A percentile compares a stretch with the other conserved stretches of the same genome.
phyloP scores from a whole-genome alignment of 2,888 invertebrate species.

The Agriopis leucophaearia region DNA sequence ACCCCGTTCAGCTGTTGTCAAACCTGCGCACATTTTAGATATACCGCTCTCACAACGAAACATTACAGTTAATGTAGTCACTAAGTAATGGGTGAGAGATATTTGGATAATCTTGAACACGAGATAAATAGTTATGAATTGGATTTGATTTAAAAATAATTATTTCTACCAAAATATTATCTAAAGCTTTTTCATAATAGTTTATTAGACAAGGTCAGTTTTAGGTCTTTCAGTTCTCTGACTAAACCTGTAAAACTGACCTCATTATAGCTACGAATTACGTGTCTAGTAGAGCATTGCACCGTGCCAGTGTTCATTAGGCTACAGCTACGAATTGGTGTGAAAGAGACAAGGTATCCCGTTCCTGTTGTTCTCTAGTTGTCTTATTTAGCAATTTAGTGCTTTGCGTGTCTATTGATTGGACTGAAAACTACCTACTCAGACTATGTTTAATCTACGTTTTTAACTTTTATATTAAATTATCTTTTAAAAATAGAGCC shows the following conservation, averaged over 20 bases:
- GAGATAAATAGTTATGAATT: too few species aligned
- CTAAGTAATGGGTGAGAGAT: too few species aligned
- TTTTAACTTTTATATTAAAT: background rate
- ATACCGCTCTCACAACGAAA: too few species aligned
- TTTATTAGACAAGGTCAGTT: background rate
- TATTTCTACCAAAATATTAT: too few species aligned
- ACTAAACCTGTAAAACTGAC: background rate
- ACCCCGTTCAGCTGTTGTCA: too few species aligned
- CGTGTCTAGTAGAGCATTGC: constrained; percentile 9
- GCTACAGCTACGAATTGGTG: background rate
- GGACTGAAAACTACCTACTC: background rate
- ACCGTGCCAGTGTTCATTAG: constrained; percentile 14
- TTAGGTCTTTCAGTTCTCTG: background rate
- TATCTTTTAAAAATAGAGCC: background rate
- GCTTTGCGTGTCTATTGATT: constrained; percentile 11
- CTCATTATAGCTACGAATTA: background rate
- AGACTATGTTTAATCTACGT: too few species aligned
- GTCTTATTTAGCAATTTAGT: constrained; percentile 10
- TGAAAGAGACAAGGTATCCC: constrained; percentile 18
- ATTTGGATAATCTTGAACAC: too few species aligned
- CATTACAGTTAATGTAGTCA: too few species aligned
- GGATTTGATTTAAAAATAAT: too few species aligned
- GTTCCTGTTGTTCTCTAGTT: constrained; percentile 26
- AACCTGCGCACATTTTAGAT: too few species aligned
- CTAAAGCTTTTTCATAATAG: too few species aligned